phyloP scores from a whole-genome alignment of 2,888 invertebrate genomes.

The Actias luna region DNA sequence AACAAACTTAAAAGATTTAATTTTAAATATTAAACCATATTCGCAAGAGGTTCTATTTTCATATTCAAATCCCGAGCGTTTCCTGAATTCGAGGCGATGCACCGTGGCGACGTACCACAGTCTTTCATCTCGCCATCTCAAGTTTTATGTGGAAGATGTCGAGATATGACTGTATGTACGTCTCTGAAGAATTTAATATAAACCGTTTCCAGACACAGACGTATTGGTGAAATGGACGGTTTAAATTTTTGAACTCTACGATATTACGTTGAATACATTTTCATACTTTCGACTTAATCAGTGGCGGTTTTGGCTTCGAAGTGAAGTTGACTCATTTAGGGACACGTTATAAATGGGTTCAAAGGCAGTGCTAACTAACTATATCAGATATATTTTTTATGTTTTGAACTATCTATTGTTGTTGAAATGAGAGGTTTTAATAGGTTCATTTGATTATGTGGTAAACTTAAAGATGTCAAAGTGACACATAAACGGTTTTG shows the following conservation, averaged over 20 bases:
- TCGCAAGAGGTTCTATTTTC: not conserved
- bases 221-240: conserved; percentile 26
- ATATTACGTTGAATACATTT: not conserved
- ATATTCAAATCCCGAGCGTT: conserved; percentile 4
- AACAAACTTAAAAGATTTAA: not conserved
- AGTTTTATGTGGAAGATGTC: conserved; percentile 25
- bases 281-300: not conserved
- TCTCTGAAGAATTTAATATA: conserved; percentile 41
- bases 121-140: conserved; percentile 9
- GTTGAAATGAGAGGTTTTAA: too few species aligned
- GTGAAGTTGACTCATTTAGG: not conserved
- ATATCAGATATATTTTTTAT: too few species aligned
- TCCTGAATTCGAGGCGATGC: conserved; percentile 12
- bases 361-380: too few species aligned
- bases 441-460: too few species aligned
- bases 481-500: too few species aligned
- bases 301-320: not conserved
- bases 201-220: conserved; percentile 22
- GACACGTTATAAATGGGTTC: too few species aligned
- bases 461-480: too few species aligned
- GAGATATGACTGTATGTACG: conserved; percentile 23
- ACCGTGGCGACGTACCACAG: not conserved
- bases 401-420: too few species aligned
- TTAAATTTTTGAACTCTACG: conserved; percentile 12
- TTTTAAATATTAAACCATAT: conserved; percentile 13